Percentiles rank a stretch among this genome's conserved stretches.
Conservation (phyloP, 2,888 invertebrate species). For the Rhagonycha fulva region DNA sequence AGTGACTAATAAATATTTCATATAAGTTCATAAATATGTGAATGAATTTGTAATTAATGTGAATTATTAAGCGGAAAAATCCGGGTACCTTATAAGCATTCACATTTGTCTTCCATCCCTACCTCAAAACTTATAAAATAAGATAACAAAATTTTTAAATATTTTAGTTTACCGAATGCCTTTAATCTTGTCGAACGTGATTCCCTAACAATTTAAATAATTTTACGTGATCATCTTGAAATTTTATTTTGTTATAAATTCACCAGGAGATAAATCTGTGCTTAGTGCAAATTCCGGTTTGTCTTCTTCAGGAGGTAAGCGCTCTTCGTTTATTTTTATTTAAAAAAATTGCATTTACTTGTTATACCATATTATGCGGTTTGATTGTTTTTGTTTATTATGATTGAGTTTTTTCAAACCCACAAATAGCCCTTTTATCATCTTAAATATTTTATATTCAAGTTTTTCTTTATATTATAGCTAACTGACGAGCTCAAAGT, state of each 20-base stretch:
- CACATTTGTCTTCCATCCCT: not conserved
- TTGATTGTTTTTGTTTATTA: no score
- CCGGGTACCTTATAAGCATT: not conserved
- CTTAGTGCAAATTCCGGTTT: not conserved
- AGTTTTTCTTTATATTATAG: no score
- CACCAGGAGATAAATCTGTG: not conserved
- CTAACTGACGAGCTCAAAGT: no score
- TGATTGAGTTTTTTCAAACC: no score
- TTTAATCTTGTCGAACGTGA: constrained; percentile 11
- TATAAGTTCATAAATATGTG: not conserved
- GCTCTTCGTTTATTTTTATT: not conserved
- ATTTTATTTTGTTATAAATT: not conserved
- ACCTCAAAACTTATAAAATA: not conserved
- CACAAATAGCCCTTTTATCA: no score
- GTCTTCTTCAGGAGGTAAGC: not conserved
- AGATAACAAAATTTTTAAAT: not conserved
- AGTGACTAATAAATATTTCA: not conserved
- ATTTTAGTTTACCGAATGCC: constrained; percentile 12
- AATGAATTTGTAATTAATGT: not conserved
- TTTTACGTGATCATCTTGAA: not conserved
- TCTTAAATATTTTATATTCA: no score
- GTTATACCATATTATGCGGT: no score
- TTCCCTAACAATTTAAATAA: not conserved
- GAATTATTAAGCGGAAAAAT: not conserved
- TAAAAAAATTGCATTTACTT: not conserved